These are phyloP conservation scores for Tragelaphus imberbis DNA, from an alignment of 2,113 vertebrate species.

Conservation along the genomic window DNA sequence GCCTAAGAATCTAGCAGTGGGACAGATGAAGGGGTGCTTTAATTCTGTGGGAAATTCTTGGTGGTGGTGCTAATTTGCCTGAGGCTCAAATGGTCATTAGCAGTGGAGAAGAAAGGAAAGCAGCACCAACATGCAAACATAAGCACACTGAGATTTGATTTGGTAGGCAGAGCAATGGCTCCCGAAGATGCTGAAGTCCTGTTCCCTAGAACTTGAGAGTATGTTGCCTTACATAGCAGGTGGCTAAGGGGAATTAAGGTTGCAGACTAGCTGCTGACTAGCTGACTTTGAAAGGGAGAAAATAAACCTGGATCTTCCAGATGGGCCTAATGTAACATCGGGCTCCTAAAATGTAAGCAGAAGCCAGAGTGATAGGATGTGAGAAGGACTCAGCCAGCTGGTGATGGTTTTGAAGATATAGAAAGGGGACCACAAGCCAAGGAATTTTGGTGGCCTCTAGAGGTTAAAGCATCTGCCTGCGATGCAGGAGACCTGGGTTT, in stretches of 20 bases:
- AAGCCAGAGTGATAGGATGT: background rate
- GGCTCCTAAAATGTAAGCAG: background rate
- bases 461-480: background rate
- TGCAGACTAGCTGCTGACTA: background rate
- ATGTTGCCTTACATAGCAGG: background rate
- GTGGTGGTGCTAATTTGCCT: background rate
- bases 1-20: background rate
- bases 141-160: background rate
- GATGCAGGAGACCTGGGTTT: background rate
- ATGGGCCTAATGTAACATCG: background rate
- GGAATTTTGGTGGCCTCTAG: background rate
- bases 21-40: background rate
- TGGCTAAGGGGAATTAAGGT: background rate
- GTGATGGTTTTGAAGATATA: background rate
- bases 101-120: background rate
- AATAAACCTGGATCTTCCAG: background rate
- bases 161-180: background rate
- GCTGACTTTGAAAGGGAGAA: background rate
- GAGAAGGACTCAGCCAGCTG: background rate
- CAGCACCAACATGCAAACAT: background rate
- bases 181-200: background rate
- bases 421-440: background rate
- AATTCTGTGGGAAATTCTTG: background rate
- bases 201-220: background rate
- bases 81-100: background rate